A percentile compares a stretch with the other conserved stretches of the same genome.
Conservation (phyloP, 2,797 vertebrate genomes). For the Sandelia bainsii region DNA sequence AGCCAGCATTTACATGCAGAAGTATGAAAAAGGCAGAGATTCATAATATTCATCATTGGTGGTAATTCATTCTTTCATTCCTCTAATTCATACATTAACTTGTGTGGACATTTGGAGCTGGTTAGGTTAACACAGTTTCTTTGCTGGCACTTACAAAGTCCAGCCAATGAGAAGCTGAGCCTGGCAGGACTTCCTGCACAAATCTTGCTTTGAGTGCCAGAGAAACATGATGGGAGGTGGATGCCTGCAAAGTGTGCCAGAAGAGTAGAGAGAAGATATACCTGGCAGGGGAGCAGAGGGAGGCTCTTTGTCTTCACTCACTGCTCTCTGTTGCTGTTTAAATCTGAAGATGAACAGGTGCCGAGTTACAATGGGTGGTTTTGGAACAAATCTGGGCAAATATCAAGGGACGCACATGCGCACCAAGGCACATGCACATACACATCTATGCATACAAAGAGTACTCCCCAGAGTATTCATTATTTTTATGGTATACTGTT, state of each 20-base stretch:
- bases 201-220: slow-evolving; percentile 55
- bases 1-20: not conserved
- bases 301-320: slow-evolving; percentile 44
- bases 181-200: slow-evolving; percentile 49
- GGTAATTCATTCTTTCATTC: slow-evolving; percentile 38
- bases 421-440: not conserved
- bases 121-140: slow-evolving; percentile 47
- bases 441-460: slow-evolving; percentile 20
- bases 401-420: slow-evolving; percentile 21
- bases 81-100: slow-evolving; percentile 46
- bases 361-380: slow-evolving; percentile 42
- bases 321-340: slow-evolving; percentile 48
- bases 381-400: slow-evolving; percentile 46
- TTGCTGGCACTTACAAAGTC: slow-evolving; percentile 50
- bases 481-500: slow-evolving; percentile 55
- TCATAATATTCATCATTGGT: slow-evolving; percentile 28
- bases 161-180: slow-evolving; percentile 55
- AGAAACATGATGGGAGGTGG: slow-evolving; percentile 64
- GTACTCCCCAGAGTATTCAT: slow-evolving; percentile 59
- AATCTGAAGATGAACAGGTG: slow-evolving; percentile 65
- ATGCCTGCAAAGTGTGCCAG: slow-evolving; percentile 53
- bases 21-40: slow-evolving; percentile 6
- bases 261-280: slow-evolving; percentile 49
- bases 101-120: slow-evolving; percentile 34
- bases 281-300: slow-evolving; percentile 53